Evolutionary conservation across 2,113 vertebrate genomes (phyloP), one percentile per base, ranked within the genome.

Genomic region (Oncorhynchus mykiss): DNA sequence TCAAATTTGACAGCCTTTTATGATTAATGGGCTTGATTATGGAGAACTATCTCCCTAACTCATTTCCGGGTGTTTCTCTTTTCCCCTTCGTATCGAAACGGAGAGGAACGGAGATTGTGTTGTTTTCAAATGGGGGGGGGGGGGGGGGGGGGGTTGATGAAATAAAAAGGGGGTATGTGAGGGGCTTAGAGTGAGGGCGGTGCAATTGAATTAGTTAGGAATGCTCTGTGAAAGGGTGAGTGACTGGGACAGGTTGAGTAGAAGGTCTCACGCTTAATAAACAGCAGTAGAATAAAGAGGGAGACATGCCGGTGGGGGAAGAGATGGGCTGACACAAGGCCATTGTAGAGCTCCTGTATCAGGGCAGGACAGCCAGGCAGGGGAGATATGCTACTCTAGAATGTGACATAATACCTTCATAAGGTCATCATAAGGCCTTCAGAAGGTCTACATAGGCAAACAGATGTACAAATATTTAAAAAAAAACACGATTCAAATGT

Each of bases 21-120:
- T 94, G 94, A 94, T 94, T 94, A 94, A 94, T 94, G 94, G 85
- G 88, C 88, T 91, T 92, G 92, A 94, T 93, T 91, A 93, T 86
- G 92, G 89, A 90, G 89, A 88, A 90, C 91, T 89, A 83, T 91
- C 91, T 88, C 85, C 86, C 77, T 70, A 91, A 91, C 88, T 89
- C 82, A 80, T 92, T 92, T 92, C 90, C 87, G 88, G 86, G 85
- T 88, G 86, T 91, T 90, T 89, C 83, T 78, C 72, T 80, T 79
- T 82, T 77, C 59, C 24, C 64, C 70, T 74, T 27, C 22, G 70
- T 25, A 22, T 70, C 22, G 78, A 74, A 69, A 72, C 18, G 49
- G 77, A 72, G 64, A 81, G 69, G 81, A 79, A 67, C 81, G 81
- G 79, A 78, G 79, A 84, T 80, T 76, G 73, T 72, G 77, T 64